A percentile compares a stretch with the other conserved stretches of the same genome.
Conservation (phyloP, 2,113 vertebrate genomes). For the Phainopepla nitens region DNA sequence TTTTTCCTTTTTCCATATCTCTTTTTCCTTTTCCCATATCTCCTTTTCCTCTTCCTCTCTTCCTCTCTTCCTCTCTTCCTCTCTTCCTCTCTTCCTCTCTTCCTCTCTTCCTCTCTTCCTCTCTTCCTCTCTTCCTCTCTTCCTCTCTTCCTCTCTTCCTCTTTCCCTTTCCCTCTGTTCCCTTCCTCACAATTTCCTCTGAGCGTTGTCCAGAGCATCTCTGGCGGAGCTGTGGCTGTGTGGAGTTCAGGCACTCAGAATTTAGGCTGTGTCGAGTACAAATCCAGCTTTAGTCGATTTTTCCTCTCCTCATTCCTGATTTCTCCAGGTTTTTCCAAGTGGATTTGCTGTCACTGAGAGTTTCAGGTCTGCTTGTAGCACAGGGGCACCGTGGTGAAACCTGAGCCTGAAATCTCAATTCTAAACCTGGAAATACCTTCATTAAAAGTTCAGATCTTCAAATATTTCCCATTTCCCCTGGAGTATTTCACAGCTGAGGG, state of each 20-base stretch:
- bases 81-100: too few relatives aligned
- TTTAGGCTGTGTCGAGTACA: background rate
- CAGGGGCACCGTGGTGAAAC: rapidly evolving
- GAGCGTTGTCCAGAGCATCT: background rate
- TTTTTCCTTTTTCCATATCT: too few relatives aligned
- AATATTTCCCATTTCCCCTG: background rate
- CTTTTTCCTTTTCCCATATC: too few relatives aligned
- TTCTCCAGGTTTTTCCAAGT: background rate
- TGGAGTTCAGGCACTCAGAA: background rate
- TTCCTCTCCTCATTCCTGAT: background rate
- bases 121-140: too few relatives aligned
- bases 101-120: too few relatives aligned
- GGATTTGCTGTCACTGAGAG: background rate
- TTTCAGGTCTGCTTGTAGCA: background rate
- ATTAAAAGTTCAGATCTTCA: background rate
- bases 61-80: too few relatives aligned
- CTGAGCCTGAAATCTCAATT: background rate
- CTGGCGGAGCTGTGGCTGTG: background rate
- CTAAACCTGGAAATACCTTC: background rate
- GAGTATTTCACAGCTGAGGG: background rate
- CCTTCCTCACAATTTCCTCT: background rate
- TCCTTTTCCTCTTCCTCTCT: too few relatives aligned
- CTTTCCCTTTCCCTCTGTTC: background rate
- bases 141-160: too few relatives aligned
- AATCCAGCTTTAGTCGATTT: background rate